Evolutionary conservation across 2,797 vertebrate species (phyloP), one percentile per base, ranked within the genome.

Genomic region (Telmatherina bonti): DNA sequence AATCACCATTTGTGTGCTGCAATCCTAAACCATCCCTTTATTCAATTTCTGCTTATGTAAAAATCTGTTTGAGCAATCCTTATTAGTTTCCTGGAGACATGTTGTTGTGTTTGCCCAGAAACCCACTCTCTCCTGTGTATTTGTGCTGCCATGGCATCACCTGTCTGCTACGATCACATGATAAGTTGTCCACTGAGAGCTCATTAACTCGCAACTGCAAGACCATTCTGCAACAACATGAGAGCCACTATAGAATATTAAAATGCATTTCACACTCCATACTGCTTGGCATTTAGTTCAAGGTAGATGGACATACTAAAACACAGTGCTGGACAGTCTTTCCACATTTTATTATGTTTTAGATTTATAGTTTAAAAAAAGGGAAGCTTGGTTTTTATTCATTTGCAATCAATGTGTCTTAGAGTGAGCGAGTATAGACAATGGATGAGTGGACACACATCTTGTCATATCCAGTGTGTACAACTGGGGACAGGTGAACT

Each of bases 141-240:
- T 69, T 55, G 24, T 24, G 83, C 89, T 89, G 81, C 85, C 79
- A 91, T 88, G 87, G 87, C 82, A 74, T 90, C 88, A 90, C 90
- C 88, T 92, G 83, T 88, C 87, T 83, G 71, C 20, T 65, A 77
- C 70, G 83, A 90, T 88, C 90, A 92, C 85, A 76, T 91, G 90
- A 90, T 68, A 78, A 4, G 68, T 26, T n/a, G 67, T 88, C 90
- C 85, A 54, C 85, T 0, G 90, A 89, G 91, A 90, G 84, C 89
- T 93, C 88, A 91, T 92, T 92, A 92, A 82, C 82, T 82, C 72
- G 68, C 74, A 62, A 63, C 62, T 60, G 70, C 74, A 88, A 69
- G 67, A 61, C 30, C 16, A 70, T 45, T 71, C 77, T 67, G 58
- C 79, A 87, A 87, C 76, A 83, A 83, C 81, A 65, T 38, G 69